Evolutionary conservation across 1,140 invertebrate species (phyloP), one percentile per base, ranked within the genome.

Genomic region (Brachystomella parvula): DNA sequence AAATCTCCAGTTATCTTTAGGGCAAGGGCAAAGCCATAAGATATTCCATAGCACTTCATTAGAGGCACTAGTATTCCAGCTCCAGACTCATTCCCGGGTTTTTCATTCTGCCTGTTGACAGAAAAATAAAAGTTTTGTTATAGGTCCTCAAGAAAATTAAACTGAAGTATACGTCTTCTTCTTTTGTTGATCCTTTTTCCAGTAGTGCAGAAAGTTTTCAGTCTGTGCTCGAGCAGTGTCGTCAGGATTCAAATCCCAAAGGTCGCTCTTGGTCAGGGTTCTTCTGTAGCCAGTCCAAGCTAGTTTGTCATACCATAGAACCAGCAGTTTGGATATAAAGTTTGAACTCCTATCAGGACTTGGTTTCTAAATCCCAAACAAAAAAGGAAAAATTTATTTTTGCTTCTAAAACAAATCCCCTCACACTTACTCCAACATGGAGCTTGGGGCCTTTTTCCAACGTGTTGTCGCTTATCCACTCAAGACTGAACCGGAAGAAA

Each of bases 291-390:
- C 82, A 57, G 76, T 73, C 61, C 79, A 86, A 1, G 90, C 87
- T 71, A 96, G 79, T 0, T 78, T 68, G 77, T 93, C 89, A 77
- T 97, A 96, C 96, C 96, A 99, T 61, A 86, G 84, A 77, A 94
- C 98, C 0, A 89, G 83, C 2, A 98, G 78, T 59, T 85, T 84
- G 28, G 91, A 94, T 24, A 93, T 82, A 77, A 95, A 97, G 28
- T 93, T 92, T 39, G 90, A 83, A 62, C 80, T 78, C 61, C 83
- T 80, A 77, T 98, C 94, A 59, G 96, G 95, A 79, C 91, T 95
- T 75, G 88, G 87, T 71, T 86, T 89, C 83, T 62, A 53, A 58
- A 66, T 12, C 39, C n/a, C 9, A 9, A 44, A 44, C 39, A 44
- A n/a, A 12, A 44, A 44, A n/a, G 39, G n/a, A 12, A 12, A 9